Conservation (phyloP, 2,888 invertebrate species). For the Halocaridina rubra region DNA sequence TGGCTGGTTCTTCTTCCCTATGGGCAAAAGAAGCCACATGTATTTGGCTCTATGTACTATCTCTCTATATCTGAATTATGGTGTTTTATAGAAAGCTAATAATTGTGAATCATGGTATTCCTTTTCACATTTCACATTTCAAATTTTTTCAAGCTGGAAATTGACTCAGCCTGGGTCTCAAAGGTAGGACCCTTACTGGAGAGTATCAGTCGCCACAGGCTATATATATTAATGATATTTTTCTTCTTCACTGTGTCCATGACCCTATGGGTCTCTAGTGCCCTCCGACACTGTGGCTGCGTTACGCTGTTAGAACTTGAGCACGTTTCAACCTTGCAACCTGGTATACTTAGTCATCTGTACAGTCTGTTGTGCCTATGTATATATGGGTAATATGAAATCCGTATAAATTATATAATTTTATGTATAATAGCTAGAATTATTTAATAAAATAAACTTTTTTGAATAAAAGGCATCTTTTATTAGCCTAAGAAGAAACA, state of each 20-base stretch:
- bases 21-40: neutral
- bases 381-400: conserved; percentile 61
- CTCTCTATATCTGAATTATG: too few species aligned
- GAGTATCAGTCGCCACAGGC: neutral
- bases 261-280: conserved; percentile 22
- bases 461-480: neutral
- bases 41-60: too few species aligned
- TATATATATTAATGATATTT: neutral
- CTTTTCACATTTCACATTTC: too few species aligned
- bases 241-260: conserved; percentile 1
- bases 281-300: conserved; percentile 24
- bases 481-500: neutral
- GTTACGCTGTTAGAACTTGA: conserved; percentile 37
- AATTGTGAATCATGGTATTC: too few species aligned
- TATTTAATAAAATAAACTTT: conserved; percentile 59
- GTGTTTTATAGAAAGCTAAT: too few species aligned
- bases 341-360: conserved; percentile 59
- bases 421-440: conserved; percentile 60
- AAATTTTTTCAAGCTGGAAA: too few species aligned
- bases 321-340: conserved; percentile 53
- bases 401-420: conserved; percentile 58
- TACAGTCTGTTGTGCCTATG: conserved; percentile 63
- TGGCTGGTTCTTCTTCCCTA: neutral
- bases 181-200: neutral
- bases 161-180: too few species aligned